Evolutionary conservation across 2,888 invertebrate species (phyloP), one percentile per base, ranked within the genome.

Genomic region (Terebella lapidaria): DNA sequence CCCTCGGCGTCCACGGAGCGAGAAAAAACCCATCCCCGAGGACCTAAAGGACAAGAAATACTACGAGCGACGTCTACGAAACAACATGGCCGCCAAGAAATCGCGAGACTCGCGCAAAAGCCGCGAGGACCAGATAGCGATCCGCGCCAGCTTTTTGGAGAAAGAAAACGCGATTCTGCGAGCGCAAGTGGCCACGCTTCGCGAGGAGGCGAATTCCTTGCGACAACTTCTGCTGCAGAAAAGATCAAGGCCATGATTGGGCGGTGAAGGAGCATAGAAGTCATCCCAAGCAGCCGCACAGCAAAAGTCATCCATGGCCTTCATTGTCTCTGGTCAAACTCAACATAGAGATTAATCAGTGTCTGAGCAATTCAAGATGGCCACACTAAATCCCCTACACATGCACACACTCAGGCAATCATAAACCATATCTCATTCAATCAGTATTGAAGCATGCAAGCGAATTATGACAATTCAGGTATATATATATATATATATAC

Each of bases 61-160:
- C 80, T 93, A 88, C 78, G 93, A 94, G 78, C 83, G 92, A 51
- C 83, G 94, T 61, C 87, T 89, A 74, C 83, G 92, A 5, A 94
- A 94, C 80, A 94, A 94, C 78, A 87, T 90, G 75, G 94, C 94
- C 0, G 94, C 93, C 0, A 94, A 94, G 81, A 94, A 93, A 78
- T 92, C 92, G 0, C 81, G 94, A 28, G 94, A 94, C 78, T 91
- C 92, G 0, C 83, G 94, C 26, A 88, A 92, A 78, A 86, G 90
- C 54, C 83, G 93, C 28, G 93, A 94, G 77, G 93, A 94, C 79
- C 89, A 92, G 81, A 88, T 92, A 70, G 92, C 92, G 0, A 85
- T 92, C 74, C 85, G 90, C 56, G 92, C 92, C 0, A 89, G 90
- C 28, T 85, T 90, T 59, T 79, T 93, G 26, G 92, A 93, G 74